Percentiles rank a stretch among this genome's conserved stretches.
phyloP scores from a whole-genome alignment of 2,113 vertebrate genomes.

The Lagenorhynchus albirostris region DNA sequence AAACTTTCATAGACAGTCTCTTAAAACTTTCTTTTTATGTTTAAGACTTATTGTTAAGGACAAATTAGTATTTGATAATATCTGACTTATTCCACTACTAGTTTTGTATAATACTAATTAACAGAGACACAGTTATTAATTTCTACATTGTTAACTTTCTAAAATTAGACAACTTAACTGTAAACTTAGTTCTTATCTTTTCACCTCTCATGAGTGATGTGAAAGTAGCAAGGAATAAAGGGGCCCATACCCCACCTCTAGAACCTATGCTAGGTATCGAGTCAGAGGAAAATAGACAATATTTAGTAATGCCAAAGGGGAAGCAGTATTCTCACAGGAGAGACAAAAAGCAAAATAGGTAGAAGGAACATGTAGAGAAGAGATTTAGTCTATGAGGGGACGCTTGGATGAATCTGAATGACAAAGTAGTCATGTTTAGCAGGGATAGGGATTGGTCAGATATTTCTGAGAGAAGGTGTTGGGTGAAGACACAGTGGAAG shows the following conservation, averaged over 20 bases:
- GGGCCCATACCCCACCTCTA: accelerated
- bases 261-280: background rate
- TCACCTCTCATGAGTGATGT: background rate
- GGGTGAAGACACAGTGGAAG: background rate
- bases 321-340: background rate
- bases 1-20: background rate
- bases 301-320: background rate
- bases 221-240: background rate
- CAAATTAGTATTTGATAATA: background rate
- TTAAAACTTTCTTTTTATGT: background rate
- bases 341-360: background rate
- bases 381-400: background rate
- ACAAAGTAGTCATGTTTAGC: background rate
- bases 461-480: background rate
- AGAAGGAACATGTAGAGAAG: background rate
- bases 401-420: background rate
- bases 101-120: background rate
- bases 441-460: background rate
- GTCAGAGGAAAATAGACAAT: background rate
- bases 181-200: background rate
- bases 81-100: background rate
- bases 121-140: background rate
- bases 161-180: background rate
- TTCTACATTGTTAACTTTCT: background rate
- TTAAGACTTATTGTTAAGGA: background rate